phyloP scores from a whole-genome alignment of 2,113 vertebrate genomes.

The Bothrops jararaca region DNA sequence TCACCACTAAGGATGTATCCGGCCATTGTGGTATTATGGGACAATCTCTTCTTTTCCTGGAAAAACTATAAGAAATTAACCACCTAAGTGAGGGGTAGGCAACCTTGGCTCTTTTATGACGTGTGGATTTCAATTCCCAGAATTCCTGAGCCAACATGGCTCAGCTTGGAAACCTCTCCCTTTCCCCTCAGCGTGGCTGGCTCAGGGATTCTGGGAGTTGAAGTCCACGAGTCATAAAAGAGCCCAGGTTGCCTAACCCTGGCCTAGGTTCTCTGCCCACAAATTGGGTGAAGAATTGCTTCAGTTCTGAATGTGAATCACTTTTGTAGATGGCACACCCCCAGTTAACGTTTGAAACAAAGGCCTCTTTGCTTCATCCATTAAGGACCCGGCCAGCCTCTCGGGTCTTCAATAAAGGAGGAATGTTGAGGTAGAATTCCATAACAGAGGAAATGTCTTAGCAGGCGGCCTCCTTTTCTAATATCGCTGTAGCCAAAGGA shows the following conservation, averaged over 20 bases:
- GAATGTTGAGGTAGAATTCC: not conserved
- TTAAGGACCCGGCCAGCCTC: not conserved
- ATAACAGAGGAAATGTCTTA: not conserved
- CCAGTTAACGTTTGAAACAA: not conserved
- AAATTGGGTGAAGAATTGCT: not conserved
- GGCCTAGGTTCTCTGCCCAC: not conserved
- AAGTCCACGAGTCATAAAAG: no score
- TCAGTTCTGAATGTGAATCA: not conserved
- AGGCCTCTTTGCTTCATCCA: not conserved
- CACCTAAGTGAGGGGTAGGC: no score
- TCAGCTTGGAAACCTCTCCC: no score
- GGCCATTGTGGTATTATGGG: not conserved
- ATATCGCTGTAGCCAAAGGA: not conserved
- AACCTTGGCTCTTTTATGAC: no score
- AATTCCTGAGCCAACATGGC: no score
- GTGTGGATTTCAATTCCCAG: no score
- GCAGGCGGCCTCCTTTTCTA: not conserved
- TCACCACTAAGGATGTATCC: not conserved
- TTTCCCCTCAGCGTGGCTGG: no score
- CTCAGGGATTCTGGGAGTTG: no score
- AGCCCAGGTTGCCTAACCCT: no score
- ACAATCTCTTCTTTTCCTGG: no score
- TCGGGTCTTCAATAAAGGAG: not conserved
- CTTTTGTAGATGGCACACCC: not conserved
- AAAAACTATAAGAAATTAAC: no score